phyloP scores from a whole-genome alignment of 2,797 vertebrate species.

The Lithobates pipiens region DNA sequence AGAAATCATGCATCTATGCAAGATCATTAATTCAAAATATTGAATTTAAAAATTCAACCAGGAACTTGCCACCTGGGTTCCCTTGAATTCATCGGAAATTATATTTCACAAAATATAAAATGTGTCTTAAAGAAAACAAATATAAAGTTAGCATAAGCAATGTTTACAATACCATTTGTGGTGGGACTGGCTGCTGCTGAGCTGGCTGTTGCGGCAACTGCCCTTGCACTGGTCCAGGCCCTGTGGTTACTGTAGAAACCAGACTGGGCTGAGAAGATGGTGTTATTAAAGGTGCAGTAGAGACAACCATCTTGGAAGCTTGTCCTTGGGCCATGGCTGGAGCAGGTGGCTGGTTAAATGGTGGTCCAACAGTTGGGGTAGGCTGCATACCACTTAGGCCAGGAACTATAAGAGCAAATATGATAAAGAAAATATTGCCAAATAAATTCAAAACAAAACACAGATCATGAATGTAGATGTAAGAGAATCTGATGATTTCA shows the following conservation, averaged over 20 bases:
- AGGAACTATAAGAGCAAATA: constrained; percentile 63
- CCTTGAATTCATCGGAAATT: no score
- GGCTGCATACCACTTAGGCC: constrained; percentile 69
- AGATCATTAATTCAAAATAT: no score
- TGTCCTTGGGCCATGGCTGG: constrained; percentile 59
- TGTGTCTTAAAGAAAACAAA: no score
- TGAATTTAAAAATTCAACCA: no score
- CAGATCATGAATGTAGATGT: no score
- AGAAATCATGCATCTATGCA: no score
- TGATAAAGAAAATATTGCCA: background rate
- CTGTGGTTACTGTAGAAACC: constrained; percentile 77
- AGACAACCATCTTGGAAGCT: constrained; percentile 76
- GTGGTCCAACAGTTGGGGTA: constrained; percentile 69
- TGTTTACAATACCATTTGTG: constrained; percentile 77
- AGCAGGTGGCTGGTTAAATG: constrained; percentile 75
- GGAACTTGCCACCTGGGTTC: no score
- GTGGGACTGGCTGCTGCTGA: constrained; percentile 72
- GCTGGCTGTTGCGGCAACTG: constrained; percentile 70
- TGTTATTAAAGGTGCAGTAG: constrained; percentile 62
- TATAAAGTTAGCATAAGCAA: background rate
- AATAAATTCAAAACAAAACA: background rate
- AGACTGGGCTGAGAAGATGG: constrained; percentile 77
- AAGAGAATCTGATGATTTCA: no score
- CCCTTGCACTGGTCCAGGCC: constrained; percentile 68
- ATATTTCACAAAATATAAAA: no score